Percentiles rank a stretch among this genome's conserved stretches.
These are phyloP conservation scores for Clistopyga incitator DNA, from an alignment of 2,888 invertebrate genomes.

Conservation along the genomic window DNA sequence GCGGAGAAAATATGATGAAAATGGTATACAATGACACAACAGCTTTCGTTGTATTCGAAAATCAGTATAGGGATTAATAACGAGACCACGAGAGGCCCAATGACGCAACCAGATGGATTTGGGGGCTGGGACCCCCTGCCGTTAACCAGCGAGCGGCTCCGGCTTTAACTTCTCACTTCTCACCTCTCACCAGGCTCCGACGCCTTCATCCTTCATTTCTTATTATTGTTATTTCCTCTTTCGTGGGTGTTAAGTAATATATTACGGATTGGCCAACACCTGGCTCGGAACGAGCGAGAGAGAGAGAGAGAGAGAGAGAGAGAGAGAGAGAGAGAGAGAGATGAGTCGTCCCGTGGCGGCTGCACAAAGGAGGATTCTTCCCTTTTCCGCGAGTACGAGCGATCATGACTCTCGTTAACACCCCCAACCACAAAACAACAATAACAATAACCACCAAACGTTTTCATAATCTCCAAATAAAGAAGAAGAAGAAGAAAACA, in stretches of 20 bases:
- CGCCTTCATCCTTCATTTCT: slow-evolving; percentile 51
- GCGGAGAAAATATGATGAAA: slow-evolving; percentile 38
- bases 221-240: slow-evolving; percentile 62
- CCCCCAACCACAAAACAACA: slow-evolving; percentile 46
- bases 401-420: slow-evolving; percentile 68
- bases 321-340: slow-evolving; percentile 32
- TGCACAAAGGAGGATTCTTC: slow-evolving; percentile 47
- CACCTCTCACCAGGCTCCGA: slow-evolving; percentile 59
- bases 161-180: slow-evolving; percentile 61
- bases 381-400: slow-evolving; percentile 31
- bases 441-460: slow-evolving; percentile 34
- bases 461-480: slow-evolving; percentile 13
- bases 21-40: slow-evolving; percentile 55
- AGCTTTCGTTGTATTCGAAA: slow-evolving; percentile 34
- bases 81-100: slow-evolving; percentile 40
- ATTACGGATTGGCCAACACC: slow-evolving; percentile 79
- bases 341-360: slow-evolving; percentile 42
- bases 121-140: slow-evolving; percentile 68
- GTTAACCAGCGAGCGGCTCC: slow-evolving; percentile 49
- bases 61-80: slow-evolving; percentile 64
- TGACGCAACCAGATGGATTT: slow-evolving; percentile 68
- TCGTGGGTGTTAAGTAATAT: slow-evolving; percentile 81
- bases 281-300: slow-evolving; percentile 63
- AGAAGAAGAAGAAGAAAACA: too few relatives aligned
- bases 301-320: slow-evolving; percentile 20